These are phyloP conservation scores for Chaetorhynchus papuensis DNA, from an alignment of 2,113 vertebrate genomes.

Conservation along the genomic window DNA sequence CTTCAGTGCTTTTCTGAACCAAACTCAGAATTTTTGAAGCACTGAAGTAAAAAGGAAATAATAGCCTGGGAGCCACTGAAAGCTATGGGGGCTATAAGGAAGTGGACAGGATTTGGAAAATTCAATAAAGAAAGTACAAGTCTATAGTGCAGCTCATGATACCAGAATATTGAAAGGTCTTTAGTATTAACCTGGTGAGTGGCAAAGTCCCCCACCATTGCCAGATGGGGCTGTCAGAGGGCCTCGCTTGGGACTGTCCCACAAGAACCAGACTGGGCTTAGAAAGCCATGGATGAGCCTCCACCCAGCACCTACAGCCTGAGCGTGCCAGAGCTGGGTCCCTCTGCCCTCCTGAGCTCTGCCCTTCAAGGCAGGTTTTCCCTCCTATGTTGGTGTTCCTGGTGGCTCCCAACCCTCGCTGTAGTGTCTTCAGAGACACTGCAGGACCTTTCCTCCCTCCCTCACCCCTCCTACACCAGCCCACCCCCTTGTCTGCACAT, in stretches of 20 bases:
- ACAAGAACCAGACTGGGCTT: not conserved
- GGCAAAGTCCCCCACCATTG: not conserved
- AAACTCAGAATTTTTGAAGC: not conserved
- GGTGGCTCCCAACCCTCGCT: not conserved
- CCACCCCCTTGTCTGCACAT: not conserved
- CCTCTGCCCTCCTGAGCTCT: accelerated
- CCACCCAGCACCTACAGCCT: accelerated
- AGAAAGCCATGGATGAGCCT: not conserved
- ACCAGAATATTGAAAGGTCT: not conserved
- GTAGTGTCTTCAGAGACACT: not conserved
- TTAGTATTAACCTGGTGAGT: not conserved
- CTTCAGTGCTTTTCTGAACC: not conserved
- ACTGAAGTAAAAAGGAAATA: not conserved
- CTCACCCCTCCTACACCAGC: not conserved
- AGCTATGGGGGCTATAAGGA: not conserved
- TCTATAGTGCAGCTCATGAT: not conserved
- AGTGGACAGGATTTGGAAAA: not conserved
- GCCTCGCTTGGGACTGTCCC: not conserved
- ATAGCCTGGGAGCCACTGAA: not conserved
- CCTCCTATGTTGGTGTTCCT: not conserved
- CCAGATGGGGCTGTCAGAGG: not conserved
- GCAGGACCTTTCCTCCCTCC: not conserved
- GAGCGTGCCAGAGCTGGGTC: not conserved
- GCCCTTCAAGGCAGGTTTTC: not conserved
- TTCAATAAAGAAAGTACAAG: not conserved